Base-by-base conservation (phyloP, 2,113 vertebrate species). In the Heteronetta atricapilla region DNA sequence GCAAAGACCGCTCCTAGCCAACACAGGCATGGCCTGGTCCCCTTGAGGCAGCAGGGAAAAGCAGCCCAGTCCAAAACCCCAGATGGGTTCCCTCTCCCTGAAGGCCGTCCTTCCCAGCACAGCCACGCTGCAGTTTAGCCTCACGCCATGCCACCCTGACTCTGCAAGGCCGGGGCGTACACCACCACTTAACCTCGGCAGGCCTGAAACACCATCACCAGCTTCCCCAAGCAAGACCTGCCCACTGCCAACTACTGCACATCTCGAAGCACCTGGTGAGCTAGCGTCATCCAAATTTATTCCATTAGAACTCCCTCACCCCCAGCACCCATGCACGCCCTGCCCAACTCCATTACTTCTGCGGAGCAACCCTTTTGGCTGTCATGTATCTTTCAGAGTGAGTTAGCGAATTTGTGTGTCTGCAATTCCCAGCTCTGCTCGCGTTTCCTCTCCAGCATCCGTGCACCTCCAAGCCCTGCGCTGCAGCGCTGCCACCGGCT, bases 321-420 rank as follows among this genome's bases (percentile, higher is more conserved):
- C 68, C 79, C 13, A 4, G 48, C 44, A 79, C 68, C 64, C 1
- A 1, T 3, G 3, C 12, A 6, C 55, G 86, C 44, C 22, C 42
- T 3, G 11, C 59, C 76, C 74, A 81, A 53, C 33, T 70, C 59
- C 91, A 89, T 78, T 92, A 56, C 29, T 80, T 53, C 68, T 33
- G 50, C 64, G 72, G 68, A 95, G 79, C 1, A 4, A 88, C 91
- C 26, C 87, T 93, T 88, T 96, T 94, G 78, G 75, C 77, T 93
- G 92, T 76, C 94, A 44, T 92, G 87, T 85, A 93, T 80, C 74
- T 67, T 90, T 94, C 80, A 91, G 19, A 89, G 86, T 1, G 23
- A 94, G 94, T 94, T 91, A 96, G 77, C 17, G 3, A 95, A 38
- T 40, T 75, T 18, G 18, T 4, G 5, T 3, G 21, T 76, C 68